Conservation (phyloP, 2,113 vertebrate genomes). For the Dipodomys ordii region DNA sequence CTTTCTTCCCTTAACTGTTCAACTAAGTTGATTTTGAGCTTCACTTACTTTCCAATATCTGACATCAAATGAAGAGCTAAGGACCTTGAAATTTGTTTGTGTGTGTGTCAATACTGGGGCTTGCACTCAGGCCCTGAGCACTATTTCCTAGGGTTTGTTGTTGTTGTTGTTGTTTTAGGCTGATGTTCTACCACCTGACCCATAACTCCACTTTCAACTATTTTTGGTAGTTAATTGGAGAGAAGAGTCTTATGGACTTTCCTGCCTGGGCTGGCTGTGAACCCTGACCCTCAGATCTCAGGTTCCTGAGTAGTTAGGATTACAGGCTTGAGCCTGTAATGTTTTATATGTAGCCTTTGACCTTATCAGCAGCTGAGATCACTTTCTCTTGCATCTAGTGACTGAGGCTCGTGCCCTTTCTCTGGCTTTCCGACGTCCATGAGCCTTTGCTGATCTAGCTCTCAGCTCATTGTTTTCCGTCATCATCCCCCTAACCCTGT, state of each 20-base stretch:
- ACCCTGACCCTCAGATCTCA: too few relatives aligned
- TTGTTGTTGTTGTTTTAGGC: too few relatives aligned
- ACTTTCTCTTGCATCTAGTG: neutral
- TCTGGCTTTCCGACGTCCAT: neutral
- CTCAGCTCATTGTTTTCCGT: neutral
- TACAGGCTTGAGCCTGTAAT: neutral
- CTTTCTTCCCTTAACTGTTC: neutral
- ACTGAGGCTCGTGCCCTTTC: neutral
- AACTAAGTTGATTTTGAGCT: neutral
- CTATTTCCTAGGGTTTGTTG: too few relatives aligned
- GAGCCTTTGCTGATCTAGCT: too few relatives aligned
- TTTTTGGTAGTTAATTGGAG: too few relatives aligned
- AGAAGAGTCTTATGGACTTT: too few relatives aligned
- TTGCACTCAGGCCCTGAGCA: too few relatives aligned
- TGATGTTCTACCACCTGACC: too few relatives aligned
- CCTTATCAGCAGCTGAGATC: neutral
- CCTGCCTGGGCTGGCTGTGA: too few relatives aligned
- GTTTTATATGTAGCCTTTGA: neutral
- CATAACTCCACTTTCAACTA: too few relatives aligned
- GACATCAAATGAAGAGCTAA: constrained; percentile 12
- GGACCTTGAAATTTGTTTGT: neutral
- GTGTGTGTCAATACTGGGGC: too few relatives aligned
- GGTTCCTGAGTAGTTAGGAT: too few relatives aligned
- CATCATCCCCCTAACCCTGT: accelerated
- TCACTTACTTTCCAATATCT: neutral